phyloP scores from a whole-genome alignment of 2,797 vertebrate genomes.

The Mormyrus proboscirostris region DNA sequence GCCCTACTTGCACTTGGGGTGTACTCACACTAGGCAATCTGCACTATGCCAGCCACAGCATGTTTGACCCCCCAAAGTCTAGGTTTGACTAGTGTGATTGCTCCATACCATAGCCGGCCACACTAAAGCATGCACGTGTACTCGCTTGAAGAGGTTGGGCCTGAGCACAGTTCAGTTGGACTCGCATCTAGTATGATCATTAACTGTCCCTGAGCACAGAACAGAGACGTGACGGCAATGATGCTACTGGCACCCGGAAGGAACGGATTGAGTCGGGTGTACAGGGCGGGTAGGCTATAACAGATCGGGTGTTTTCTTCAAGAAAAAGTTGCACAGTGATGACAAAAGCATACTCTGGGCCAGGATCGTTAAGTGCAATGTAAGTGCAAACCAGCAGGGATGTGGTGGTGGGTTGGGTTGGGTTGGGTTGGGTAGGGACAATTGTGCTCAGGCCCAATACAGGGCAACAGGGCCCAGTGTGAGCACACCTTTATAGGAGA shows the following conservation, averaged over 20 bases:
- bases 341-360: too few species aligned
- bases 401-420: too few species aligned
- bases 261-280: neutral
- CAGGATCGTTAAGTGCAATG: too few species aligned
- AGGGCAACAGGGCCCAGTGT: neutral
- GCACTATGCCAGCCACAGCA: neutral
- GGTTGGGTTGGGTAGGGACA: neutral
- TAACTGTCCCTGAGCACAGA: neutral
- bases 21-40: neutral
- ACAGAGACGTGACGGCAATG: neutral
- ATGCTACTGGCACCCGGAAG: neutral
- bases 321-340: too few species aligned
- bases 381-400: too few species aligned
- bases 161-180: neutral
- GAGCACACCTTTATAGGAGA: neutral
- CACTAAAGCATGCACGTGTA: neutral
- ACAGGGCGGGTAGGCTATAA: neutral
- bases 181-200: neutral
- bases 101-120: neutral
- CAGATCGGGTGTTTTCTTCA: neutral
- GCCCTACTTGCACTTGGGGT: neutral
- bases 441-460: neutral
- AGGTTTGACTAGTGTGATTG: neutral
- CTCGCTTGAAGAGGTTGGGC: neutral
- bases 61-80: neutral